These are phyloP conservation scores for Blastomussa wellsi DNA, from an alignment of 92 coral and sea anemone genomes.

Conservation along the genomic window DNA sequence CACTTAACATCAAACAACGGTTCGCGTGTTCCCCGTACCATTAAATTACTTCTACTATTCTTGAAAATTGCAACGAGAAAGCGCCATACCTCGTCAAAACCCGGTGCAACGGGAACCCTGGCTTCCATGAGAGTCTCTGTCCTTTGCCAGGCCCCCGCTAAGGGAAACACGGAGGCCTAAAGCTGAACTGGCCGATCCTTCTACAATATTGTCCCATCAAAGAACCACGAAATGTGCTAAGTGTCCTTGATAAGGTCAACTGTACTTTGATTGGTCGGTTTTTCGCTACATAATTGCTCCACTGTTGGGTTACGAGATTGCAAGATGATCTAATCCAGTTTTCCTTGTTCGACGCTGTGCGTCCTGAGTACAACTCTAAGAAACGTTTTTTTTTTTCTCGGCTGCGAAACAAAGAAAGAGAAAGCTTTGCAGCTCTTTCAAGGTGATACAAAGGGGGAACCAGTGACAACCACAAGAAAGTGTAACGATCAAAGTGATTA, in stretches of 20 bases:
- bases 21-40: constrained; percentile 2
- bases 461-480: constrained; percentile 38
- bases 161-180: constrained; percentile 42
- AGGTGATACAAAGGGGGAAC: constrained; percentile 28
- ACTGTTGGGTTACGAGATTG: constrained; percentile 39
- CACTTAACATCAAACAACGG: neutral
- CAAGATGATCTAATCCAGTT: constrained; percentile 43
- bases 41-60: neutral
- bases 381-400: too few species aligned
- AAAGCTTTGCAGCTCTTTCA: constrained; percentile 24
- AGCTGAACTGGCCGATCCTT: neutral
- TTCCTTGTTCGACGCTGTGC: neutral
- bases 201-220: constrained; percentile 37
- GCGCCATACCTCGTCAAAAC: constrained; percentile 48
- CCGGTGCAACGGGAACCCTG: constrained; percentile 56
- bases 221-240: constrained; percentile 36
- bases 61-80: constrained; percentile 8
- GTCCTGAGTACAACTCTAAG: neutral
- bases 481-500: constrained; percentile 28
- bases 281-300: constrained; percentile 35
- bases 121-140: constrained; percentile 52
- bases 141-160: constrained; percentile 31
- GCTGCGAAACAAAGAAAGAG: neutral
- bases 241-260: constrained; percentile 62
- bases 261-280: constrained; percentile 53